These are phyloP conservation scores for Laspeyria flexula DNA, from an alignment of 2,888 invertebrate genomes.

Conservation along the genomic window DNA sequence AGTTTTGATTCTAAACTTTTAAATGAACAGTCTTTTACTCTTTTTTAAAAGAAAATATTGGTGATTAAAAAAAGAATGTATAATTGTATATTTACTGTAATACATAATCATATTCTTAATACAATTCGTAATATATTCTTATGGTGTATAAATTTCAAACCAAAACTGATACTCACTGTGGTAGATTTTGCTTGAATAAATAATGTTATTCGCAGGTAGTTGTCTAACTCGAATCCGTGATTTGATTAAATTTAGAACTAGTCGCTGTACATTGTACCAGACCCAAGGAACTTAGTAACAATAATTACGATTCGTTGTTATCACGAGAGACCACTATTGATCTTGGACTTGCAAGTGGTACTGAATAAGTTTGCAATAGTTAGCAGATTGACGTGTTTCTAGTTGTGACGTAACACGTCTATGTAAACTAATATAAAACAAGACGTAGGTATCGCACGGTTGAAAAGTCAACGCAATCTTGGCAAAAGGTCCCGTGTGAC, in stretches of 20 bases:
- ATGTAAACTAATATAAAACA: constrained; percentile 59
- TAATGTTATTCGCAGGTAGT: no score
- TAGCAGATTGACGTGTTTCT: constrained; percentile 31
- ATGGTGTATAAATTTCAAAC: no score
- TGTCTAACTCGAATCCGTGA: not conserved
- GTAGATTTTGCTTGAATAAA: no score
- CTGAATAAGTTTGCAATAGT: not conserved
- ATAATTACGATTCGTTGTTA: not conserved
- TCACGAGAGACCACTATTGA: not conserved
- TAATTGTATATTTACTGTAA: no score
- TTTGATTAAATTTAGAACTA: not conserved
- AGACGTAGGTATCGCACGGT: constrained; percentile 61
- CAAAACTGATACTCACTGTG: no score
- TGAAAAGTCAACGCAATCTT: constrained; percentile 76
- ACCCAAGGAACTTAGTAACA: not conserved
- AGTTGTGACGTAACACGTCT: constrained; percentile 42
- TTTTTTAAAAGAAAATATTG: no score
- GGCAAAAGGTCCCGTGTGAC: constrained; percentile 73
- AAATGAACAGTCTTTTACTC: no score
- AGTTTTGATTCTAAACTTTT: no score
- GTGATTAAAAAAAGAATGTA: no score
- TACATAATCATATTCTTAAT: no score
- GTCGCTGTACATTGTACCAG: not conserved
- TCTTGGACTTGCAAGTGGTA: not conserved
- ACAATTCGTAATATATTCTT: no score